Evolutionary conservation across 2,888 invertebrate genomes (phyloP), one percentile per base, ranked within the genome.

Genomic region (Vannuccia rotundouncinata): DNA sequence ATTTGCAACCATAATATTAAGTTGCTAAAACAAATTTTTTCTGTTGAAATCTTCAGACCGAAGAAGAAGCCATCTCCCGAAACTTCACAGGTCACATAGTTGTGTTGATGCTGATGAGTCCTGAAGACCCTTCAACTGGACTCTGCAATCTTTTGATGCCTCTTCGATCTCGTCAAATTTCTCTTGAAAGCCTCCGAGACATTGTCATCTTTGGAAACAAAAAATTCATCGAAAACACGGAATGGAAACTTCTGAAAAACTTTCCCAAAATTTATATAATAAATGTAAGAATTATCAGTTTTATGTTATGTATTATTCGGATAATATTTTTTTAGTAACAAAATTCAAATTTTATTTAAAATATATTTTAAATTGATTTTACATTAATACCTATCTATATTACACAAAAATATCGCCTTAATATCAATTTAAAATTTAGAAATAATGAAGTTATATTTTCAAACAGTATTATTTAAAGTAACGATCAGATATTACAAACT

Each of bases 71-170:
- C 1, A 27, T 60, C 13, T 0, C 1, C 1, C 1, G 29, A 60
- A 60, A 76, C 1, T 76, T 78, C n/a, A 25, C 66, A 1, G 78
- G 25, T 73, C 78, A 78, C 29, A 66, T 78, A 29, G 5, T 78
- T 2, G 2, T 78, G 17, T 78, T 31, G 28, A n/a, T 73, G 22
- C 66, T 78, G 1, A 59, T 29, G 13, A 28, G 30, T 1, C 25
- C 1, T 17, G 66, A 59, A 2, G 76, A 78, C 1, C 29, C 29
- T 10, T 59, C 78, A 27, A 78, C 28, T n/a, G 78, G 59, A 10
- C 25, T 78, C 2, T 78, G 78, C 66, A 78, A 78, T 73, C 59
- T 78, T n/a, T 25, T 78, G 66, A 78, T 78, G 78, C 78, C 78
- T 27, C 29, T 78, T 28, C 5, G 78, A 27, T 78, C 27, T 1